phyloP scores from a whole-genome alignment of 1,140 invertebrate species.

The Plectrocnemia conspersa region DNA sequence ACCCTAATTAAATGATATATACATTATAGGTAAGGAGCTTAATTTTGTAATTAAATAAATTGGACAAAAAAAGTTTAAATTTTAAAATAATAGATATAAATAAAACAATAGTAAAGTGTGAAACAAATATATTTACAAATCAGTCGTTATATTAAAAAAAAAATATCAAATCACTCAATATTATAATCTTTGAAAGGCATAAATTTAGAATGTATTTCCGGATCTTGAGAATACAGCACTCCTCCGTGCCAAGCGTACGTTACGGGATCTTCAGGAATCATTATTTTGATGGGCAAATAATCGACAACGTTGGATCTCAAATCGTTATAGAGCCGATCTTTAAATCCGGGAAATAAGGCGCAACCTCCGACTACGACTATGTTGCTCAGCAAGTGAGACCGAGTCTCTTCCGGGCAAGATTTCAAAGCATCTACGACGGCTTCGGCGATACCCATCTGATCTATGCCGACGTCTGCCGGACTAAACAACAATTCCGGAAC shows the following conservation, averaged over 20 bases:
- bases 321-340: constrained; percentile 90
- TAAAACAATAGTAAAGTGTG: too few relatives aligned
- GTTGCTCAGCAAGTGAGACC: constrained; percentile 80
- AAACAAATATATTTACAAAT: too few relatives aligned
- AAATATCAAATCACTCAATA: too few relatives aligned
- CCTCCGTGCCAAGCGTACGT: constrained; percentile 88
- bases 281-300: constrained; percentile 41
- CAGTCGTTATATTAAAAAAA: too few relatives aligned
- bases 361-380: constrained; percentile 92
- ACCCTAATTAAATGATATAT: too few relatives aligned
- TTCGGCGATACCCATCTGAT: constrained; percentile 92
- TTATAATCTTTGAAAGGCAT: constrained; percentile 85
- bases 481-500: constrained; percentile 94
- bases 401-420: constrained; percentile 69
- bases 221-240: constrained; percentile 65
- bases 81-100: too few relatives aligned
- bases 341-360: constrained; percentile 76
- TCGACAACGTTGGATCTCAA: constrained; percentile 62
- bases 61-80: too few relatives aligned
- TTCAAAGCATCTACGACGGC: constrained; percentile 74
- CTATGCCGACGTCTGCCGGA: constrained; percentile 91
- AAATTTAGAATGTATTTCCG: constrained; percentile 66
- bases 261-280: constrained; percentile 68
- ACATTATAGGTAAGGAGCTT: too few relatives aligned
- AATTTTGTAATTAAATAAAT: too few relatives aligned